These are phyloP conservation scores for Ostrea denselamellosa DNA, from an alignment of 1,140 invertebrate genomes.

Conservation along the genomic window DNA sequence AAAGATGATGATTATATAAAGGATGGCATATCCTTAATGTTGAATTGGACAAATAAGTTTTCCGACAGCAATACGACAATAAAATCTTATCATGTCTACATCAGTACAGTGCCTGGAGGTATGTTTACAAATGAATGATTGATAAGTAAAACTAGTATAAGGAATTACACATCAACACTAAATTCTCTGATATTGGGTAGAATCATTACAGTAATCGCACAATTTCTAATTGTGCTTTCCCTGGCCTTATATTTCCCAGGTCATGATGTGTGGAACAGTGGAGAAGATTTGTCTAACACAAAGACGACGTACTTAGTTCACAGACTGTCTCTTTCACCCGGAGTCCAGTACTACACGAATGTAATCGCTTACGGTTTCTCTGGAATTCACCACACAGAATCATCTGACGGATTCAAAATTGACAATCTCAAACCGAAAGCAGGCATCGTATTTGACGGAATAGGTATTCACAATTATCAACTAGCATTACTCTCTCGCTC, in stretches of 20 bases:
- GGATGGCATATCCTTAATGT: slow-evolving; percentile 39
- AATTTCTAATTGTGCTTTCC: not conserved
- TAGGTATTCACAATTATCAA: slow-evolving; percentile 37
- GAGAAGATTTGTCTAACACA: not conserved
- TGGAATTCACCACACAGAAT: slow-evolving; percentile 43
- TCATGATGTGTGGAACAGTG: slow-evolving; percentile 19
- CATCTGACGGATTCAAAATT: slow-evolving; percentile 57
- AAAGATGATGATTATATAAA: slow-evolving; percentile 50
- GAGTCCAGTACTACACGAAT: slow-evolving; percentile 47
- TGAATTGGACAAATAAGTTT: slow-evolving; percentile 52
- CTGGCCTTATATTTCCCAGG: not conserved
- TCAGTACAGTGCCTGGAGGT: slow-evolving; percentile 54
- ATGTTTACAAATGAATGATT: not conserved
- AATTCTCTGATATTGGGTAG: not conserved
- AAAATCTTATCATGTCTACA: slow-evolving; percentile 36
- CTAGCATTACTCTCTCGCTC: not conserved
- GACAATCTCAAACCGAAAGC: slow-evolving; percentile 49
- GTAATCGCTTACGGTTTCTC: slow-evolving; percentile 48
- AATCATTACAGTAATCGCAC: not conserved
- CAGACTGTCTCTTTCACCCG: not conserved
- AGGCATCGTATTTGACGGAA: slow-evolving; percentile 59
- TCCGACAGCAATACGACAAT: slow-evolving; percentile 12
- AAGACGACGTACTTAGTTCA: not conserved
- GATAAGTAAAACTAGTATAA: not conserved
- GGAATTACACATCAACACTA: not conserved